Base-by-base conservation (phyloP, 2,113 vertebrate genomes). In the Thymallus thymallus region DNA sequence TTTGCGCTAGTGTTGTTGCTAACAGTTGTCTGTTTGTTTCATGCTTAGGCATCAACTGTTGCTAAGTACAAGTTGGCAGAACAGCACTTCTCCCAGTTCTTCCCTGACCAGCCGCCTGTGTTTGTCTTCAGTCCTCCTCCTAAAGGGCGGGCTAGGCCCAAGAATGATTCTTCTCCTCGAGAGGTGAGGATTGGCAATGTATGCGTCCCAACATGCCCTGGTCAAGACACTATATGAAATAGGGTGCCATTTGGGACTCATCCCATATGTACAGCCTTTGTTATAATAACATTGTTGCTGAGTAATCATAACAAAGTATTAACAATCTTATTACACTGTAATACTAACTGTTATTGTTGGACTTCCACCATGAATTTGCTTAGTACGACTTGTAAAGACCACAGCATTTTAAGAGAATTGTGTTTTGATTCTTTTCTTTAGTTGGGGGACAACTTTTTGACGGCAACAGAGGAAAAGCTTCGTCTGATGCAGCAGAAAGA, bases 61-160 rank as follows among this genome's bases (percentile, higher is more conserved):
- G 83, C 85, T 80, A 94, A 94, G 82, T 96, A 96, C 45, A 91
- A 91, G 68, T 89, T 99, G 82, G 85, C 91, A 64, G 95, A 94
- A 82, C 92, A 95, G 66, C 94, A 87, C 70, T 98, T 97, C 91
- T 95, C 94, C 61, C 91, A 92, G 84, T 95, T 96, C 73, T 99
- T 99, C 79, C 96, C 97, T 58, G 97, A 99, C 80, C 94, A 96
- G 16, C 94, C 95, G 30, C 96, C 97, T 1, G 91, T 91, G 0
- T 96, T 98, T 87, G 82, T 90, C 81, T 94, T 94, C 84, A 96
- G 94, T 90, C 88, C 94, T 58, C 74, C 92, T 79, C 93, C 89
- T 64, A 96, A 92, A 45, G 85, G 89, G 4, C 93, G 89, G 75
- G 92, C 90, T 55, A 93, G 90, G 83, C 62, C 86, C 85, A 82